Percentiles rank a stretch among this genome's conserved stretches.
These are phyloP conservation scores for Harlomillsia oculata DNA, from an alignment of 1,140 invertebrate species.

Conservation along the genomic window DNA sequence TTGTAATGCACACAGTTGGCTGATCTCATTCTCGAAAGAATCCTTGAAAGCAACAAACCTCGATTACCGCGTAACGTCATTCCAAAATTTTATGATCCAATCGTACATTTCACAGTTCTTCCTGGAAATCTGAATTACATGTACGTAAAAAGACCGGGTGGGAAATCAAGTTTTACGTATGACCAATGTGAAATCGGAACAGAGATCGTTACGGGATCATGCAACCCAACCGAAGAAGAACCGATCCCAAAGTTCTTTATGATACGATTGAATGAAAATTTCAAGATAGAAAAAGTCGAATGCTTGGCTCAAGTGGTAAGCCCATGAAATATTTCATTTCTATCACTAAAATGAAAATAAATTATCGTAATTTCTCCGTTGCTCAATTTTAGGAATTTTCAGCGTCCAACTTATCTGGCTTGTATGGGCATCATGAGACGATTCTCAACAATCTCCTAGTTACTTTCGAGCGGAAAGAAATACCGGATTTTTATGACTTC, in stretches of 20 bases:
- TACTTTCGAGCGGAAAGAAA: conserved; percentile 45
- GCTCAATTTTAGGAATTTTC: conserved; percentile 41
- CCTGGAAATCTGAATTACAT: conserved; percentile 42
- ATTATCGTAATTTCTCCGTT: not conserved
- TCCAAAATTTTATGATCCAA: conserved; percentile 29
- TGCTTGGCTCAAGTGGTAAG: conserved; percentile 48
- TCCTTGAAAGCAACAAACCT: no score
- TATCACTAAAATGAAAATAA: not conserved
- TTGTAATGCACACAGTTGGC: no score
- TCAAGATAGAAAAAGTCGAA: conserved; percentile 48
- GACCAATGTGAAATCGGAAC: conserved; percentile 36
- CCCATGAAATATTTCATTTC: not conserved
- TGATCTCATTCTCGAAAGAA: no score
- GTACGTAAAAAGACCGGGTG: conserved; percentile 38
- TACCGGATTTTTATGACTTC: conserved; percentile 51
- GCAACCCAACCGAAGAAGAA: conserved; percentile 38
- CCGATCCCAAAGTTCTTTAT: conserved; percentile 46
- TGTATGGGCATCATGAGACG: conserved; percentile 55
- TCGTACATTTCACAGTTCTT: conserved; percentile 36
- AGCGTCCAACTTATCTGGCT: conserved; percentile 43
- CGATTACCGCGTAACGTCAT: no score
- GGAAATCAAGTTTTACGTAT: conserved; percentile 14
- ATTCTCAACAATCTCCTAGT: conserved; percentile 50
- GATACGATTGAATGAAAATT: conserved; percentile 47
- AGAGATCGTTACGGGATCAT: conserved; percentile 42